Evolutionary conservation across 1,140 invertebrate species (phyloP), one percentile per base, ranked within the genome.

Genomic region (Philotrypesis tridentata): DNA sequence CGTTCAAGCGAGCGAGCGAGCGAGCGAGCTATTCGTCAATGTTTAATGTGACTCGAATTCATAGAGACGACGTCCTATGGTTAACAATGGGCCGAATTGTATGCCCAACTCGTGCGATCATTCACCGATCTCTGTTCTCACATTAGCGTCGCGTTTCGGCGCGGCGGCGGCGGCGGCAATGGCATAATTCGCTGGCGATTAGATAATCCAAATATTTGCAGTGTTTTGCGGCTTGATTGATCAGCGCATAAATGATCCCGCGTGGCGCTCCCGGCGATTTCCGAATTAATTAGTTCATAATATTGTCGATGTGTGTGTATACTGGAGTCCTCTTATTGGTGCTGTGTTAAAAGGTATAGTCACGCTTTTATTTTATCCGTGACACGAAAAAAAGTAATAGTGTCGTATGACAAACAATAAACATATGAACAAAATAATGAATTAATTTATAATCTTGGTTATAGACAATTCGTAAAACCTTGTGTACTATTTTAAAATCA

Each of bases 101-200:
- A 6, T 55, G 48, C 61, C 27, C 25, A n/a, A 60, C 11, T 71
- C 67, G 65, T 79, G 67, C 63, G 67, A 79, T 79, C 67, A 55
- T n/a, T 25, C 63, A 33, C 61, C 21, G 21, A 67, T 68, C 25
- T 55, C 27, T 78, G 33, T 78, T 78, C 75, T 78, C 75, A 78
- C 75, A 68, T 78, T 78, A 68, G 12, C 17, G 48, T 2, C 21
- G 2, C 12, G 21, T 55, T 55, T 21, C n/a, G n/a, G 17, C 48
- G 48, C 21, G 48, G 48, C 48, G n/a, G 48, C n/a, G n/a, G n/a
- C n/a, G n/a, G n/a, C n/a, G n/a, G n/a, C n/a, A n/a, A n/a, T n/a
- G n/a, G n/a, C n/a, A n/a, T n/a, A n/a, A n/a, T 55, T 55, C 48
- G 21, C 21, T n/a, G n/a, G 14, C 48, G 48, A 55, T 55, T 55